Evolutionary conservation across 2,888 invertebrate genomes (phyloP).

Genomic region (Lasioglossum marginatum): DNA sequence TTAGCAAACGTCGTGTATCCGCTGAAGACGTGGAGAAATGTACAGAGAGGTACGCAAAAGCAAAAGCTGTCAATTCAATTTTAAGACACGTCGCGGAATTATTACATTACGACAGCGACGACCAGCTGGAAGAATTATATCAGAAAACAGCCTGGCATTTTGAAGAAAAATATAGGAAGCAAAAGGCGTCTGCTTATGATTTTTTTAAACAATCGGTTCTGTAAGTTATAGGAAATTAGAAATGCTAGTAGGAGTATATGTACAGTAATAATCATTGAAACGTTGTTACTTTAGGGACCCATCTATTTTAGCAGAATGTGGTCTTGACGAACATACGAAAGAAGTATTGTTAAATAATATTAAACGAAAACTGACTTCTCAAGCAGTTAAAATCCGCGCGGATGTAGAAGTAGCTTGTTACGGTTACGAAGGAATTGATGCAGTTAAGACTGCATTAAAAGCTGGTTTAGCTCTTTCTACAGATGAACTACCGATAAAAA

Average conservation of each 20-base stretch:
- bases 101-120: slow-evolving; percentile 94
- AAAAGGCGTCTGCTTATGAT: slow-evolving; percentile 98
- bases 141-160: slow-evolving; percentile 99
- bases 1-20: slow-evolving; percentile 99
- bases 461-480: slow-evolving; percentile 96
- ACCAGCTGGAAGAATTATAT: slow-evolving; percentile 97
- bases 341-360: slow-evolving; percentile 97
- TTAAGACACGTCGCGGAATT: slow-evolving; percentile 98
- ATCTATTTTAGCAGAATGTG: slow-evolving; percentile 97
- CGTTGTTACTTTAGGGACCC: slow-evolving; percentile 90
- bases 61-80: slow-evolving; percentile 99
- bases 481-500: slow-evolving; percentile 97
- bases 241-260: not conserved
- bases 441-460: slow-evolving; percentile 96
- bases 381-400: slow-evolving; percentile 97
- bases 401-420: slow-evolving; percentile 98
- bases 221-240: slow-evolving; percentile 86
- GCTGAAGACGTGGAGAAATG: slow-evolving; percentile 99
- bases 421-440: slow-evolving; percentile 99
- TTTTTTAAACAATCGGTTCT: slow-evolving; percentile 99
- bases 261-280: slow-evolving; percentile 24
- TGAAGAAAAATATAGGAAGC: slow-evolving; percentile 97
- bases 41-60: slow-evolving; percentile 99
- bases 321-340: slow-evolving; percentile 95
- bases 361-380: slow-evolving; percentile 97